A percentile compares a stretch with the other conserved stretches of the same genome.
phyloP scores from a whole-genome alignment of 2,888 invertebrate genomes.

The Urechis unicinctus region DNA sequence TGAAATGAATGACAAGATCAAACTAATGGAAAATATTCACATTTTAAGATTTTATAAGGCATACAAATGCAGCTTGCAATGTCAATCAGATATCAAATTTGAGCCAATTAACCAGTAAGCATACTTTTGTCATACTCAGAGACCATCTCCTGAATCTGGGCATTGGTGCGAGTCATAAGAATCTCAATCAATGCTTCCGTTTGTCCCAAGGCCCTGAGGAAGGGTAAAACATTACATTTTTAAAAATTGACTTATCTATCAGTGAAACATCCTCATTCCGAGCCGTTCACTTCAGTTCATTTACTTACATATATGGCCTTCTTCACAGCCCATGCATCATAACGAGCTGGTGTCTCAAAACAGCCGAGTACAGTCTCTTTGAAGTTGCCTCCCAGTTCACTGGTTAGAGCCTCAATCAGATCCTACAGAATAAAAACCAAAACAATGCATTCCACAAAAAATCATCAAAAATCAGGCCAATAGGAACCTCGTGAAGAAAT shows the following conservation, averaged over 20 bases:
- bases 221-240: not conserved
- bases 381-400: slow-evolving; percentile 42
- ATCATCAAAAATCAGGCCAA: no score
- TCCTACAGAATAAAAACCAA: slow-evolving; percentile 60
- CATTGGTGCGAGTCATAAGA: slow-evolving; percentile 44
- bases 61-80: no score
- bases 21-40: no score
- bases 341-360: slow-evolving; percentile 45
- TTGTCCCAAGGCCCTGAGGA: slow-evolving; percentile 42
- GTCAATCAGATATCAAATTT: no score
- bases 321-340: slow-evolving; percentile 46
- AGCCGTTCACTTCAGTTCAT: no score
- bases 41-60: no score
- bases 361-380: slow-evolving; percentile 33
- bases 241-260: not conserved
- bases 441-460: no score
- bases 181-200: slow-evolving; percentile 47
- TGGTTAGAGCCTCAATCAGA: slow-evolving; percentile 34
- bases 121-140: slow-evolving; percentile 22
- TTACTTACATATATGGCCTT: slow-evolving; percentile 44
- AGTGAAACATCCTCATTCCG: no score
- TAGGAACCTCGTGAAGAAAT: no score
- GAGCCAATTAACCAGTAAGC: not conserved
- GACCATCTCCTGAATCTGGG: slow-evolving; percentile 37
- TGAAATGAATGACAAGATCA: no score